Evolutionary conservation across 2,113 vertebrate species (phyloP).

Genomic region (Lophius piscatorius): DNA sequence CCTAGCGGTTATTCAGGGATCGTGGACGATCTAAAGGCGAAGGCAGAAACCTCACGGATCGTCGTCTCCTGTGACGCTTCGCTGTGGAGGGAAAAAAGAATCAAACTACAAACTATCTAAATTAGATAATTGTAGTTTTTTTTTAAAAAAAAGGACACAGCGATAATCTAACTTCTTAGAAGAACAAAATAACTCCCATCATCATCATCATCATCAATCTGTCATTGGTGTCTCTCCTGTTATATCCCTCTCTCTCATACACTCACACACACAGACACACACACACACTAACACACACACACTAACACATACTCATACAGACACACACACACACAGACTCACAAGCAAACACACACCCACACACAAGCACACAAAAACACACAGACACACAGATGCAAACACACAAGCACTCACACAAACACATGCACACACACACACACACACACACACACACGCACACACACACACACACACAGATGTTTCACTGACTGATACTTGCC

Average conservation of each 20-base stretch:
- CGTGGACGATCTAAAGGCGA: neutral
- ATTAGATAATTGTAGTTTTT: neutral
- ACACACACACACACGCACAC: constrained; percentile 28
- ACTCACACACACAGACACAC: constrained; percentile 7
- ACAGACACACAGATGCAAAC: constrained; percentile 19
- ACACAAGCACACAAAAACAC: constrained; percentile 27
- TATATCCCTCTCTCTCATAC: constrained; percentile 5
- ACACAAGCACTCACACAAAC: neutral
- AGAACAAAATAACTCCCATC: constrained; percentile 20
- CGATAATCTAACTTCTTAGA: constrained; percentile 1
- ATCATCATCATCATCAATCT: constrained; percentile 5
- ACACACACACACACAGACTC: constrained; percentile 25
- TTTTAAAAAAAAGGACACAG: neutral
- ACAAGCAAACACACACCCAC: constrained; percentile 17
- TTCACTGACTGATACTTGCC: constrained; percentile 73
- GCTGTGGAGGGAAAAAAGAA: neutral
- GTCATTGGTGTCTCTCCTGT: constrained; percentile 7
- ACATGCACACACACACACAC: constrained; percentile 21
- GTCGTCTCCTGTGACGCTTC: neutral
- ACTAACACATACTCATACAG: constrained; percentile 5
- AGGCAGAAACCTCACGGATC: neutral
- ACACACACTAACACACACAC: constrained; percentile 16
- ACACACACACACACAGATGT: constrained; percentile 63
- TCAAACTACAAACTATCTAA: neutral
- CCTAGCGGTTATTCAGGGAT: neutral